A percentile compares a stretch with the other conserved stretches of the same genome.
Evolutionary conservation across 2,797 vertebrate species (phyloP).

Genomic region (Choloepus didactylus): DNA sequence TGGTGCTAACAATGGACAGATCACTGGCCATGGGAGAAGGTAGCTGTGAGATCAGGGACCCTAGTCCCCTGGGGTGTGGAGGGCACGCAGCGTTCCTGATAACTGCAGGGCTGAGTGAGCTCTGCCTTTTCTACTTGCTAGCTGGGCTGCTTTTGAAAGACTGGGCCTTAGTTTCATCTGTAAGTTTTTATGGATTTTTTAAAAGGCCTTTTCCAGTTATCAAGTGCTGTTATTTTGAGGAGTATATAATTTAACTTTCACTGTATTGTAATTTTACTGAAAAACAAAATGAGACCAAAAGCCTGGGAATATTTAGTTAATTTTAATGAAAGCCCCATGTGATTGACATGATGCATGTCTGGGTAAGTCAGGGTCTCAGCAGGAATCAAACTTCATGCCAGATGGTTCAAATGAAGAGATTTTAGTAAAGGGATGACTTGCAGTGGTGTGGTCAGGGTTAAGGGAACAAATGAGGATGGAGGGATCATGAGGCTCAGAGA

Average conservation of each 20-base stretch:
- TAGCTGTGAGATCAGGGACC: neutral
- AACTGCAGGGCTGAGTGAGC: neutral
- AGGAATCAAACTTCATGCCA: constrained; percentile 40
- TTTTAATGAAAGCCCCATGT: neutral
- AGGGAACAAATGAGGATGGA: neutral
- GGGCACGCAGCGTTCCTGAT: neutral
- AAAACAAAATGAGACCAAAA: constrained; percentile 20
- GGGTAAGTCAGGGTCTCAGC: constrained; percentile 15
- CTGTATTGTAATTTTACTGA: constrained; percentile 53
- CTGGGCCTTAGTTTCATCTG: neutral
- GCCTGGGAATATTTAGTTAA: constrained; percentile 3
- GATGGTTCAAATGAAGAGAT: constrained; percentile 46
- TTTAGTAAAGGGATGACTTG: neutral
- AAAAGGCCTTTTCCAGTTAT: neutral
- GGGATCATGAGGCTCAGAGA: neutral
- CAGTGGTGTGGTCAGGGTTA: neutral
- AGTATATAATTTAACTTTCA: constrained; percentile 10
- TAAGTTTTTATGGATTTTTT: neutral
- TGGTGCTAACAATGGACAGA: neutral
- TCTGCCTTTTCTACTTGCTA: neutral
- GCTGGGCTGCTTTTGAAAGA: neutral
- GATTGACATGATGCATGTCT: constrained; percentile 31
- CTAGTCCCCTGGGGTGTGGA: neutral
- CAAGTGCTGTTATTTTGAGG: constrained; percentile 44
- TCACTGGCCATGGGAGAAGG: neutral